phyloP scores from a whole-genome alignment of 2,888 invertebrate genomes.

The Dasypolia templi region DNA sequence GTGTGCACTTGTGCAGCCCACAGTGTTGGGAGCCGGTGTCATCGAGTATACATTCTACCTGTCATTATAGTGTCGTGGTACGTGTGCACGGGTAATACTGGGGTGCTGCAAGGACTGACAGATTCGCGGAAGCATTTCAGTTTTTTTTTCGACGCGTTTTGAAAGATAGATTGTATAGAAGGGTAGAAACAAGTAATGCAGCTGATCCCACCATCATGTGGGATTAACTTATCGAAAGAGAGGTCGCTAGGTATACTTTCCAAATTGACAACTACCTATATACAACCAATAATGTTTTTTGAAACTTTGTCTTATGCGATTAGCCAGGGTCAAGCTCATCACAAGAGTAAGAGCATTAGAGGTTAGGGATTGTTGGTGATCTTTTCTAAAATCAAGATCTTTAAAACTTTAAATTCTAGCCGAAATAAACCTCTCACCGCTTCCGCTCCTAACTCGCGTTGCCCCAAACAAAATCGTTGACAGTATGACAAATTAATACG shows the following conservation, averaged over 20 bases:
- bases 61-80: slow-evolving; percentile 57
- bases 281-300: not conserved
- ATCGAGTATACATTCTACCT: slow-evolving; percentile 59
- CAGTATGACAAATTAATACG: slow-evolving; percentile 67
- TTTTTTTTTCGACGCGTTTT: not conserved
- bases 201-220: too few species aligned
- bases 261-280: not conserved
- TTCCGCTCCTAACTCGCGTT: slow-evolving; percentile 4
- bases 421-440: slow-evolving; percentile 28
- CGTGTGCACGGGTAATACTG: slow-evolving; percentile 23
- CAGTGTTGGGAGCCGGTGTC: slow-evolving; percentile 48
- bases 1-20: slow-evolving; percentile 6
- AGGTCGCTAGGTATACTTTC: too few species aligned
- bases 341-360: not conserved
- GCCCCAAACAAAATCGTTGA: slow-evolving; percentile 60
- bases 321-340: not conserved
- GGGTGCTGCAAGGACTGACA: not conserved
- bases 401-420: too few species aligned
- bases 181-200: too few species aligned
- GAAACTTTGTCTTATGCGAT: not conserved
- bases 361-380: not conserved
- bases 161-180: too few species aligned
- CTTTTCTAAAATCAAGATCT: too few species aligned
- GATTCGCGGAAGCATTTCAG: not conserved
- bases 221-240: too few species aligned